Evolutionary conservation across 2,888 invertebrate species (phyloP), one percentile per base, ranked within the genome.

Genomic region (Cheiracanthium punctorium): DNA sequence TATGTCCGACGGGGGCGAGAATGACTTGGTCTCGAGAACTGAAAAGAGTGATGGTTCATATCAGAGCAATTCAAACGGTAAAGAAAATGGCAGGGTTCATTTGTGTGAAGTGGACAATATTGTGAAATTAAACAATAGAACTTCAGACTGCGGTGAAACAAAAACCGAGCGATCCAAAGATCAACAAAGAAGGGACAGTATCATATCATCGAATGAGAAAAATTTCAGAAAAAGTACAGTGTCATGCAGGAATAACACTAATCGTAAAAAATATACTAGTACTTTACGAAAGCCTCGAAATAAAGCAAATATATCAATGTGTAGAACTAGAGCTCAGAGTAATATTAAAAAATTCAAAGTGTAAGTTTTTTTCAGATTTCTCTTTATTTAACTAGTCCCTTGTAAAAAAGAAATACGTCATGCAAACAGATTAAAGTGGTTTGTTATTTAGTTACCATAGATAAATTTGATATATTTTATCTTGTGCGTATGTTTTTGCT

Each of bases 41-140:
- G 28, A 29, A 28, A 82, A 43, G 48, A 67, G 29, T 29, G n/a
- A 52, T 12, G 12, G 7, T 24, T 58, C 58, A 24, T 58, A 24
- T 58, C 58, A 58, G 58, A 32, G 28, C 32, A 41, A 43, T 30
- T 28, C 32, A 20, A 52, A 48, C 30, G 17, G 67, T 65, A 86
- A 86, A 76, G 80, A 80, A 76, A 80, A 76, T 52, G 85, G 80
- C 4, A 74, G 85, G 30, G 64, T 76, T 64, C 85, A 86, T 48
- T 71, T 86, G 17, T 74, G 80, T 80, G 80, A 85, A 80, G 85
- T 85, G 10, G 80, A 86, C 30, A 86, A 86, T 71, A 24, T 86
- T 71, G 70, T 71, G 43, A 80, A 80, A 52, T 33, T 76, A n/a
- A 80, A 58, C n/a, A 67, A 75, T 29, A 58, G 85, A 52, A 86